Base-by-base conservation (phyloP, 2,888 invertebrate species). In the Dynastes maya region DNA sequence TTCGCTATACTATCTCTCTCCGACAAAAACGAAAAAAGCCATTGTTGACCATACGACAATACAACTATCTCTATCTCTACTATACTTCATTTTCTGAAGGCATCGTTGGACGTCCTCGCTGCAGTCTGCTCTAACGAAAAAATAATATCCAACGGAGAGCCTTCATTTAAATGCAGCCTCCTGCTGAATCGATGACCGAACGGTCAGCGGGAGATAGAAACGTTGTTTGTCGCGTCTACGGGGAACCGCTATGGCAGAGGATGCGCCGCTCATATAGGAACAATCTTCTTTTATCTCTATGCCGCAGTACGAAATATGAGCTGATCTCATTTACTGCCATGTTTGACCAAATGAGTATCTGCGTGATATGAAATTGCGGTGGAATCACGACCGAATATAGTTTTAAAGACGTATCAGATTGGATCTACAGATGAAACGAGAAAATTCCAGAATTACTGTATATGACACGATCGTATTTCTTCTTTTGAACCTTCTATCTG, bases 91-190 rank as follows among this genome's bases (percentile, higher is more conserved):
- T 67, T 5, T 40, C 8, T 16, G 22, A 58, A 53, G 53, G 49
- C 70, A n/a, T 8, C 22, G 27, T 5, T 37, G 32, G 32, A 13
- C 32, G 8, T 27, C 70, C 0, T 27, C 32, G n/a, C 29, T 53
- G 70, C 70, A 53, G 16, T 32, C n/a, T 27, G 4, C 32, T 6
- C n/a, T 22, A 45, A 16, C 16, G 5, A 70, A 70, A 70, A 68
- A 70, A 53, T 53, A 53, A n/a, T 53, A 32, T 27, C 13, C 32
- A 70, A 4, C 29, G 2, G 51, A 58, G 22, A 2, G 9, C 37
- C 71, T 71, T 71, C 55, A 58, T 71, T 58, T n/a, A 37, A 71
- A 71, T 71, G 71, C 71, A 71, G 37, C 16, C 53, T 32, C 16
- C 71, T 55, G 16, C 16, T 16, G 40, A 53, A 71, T 71, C 71